Base-by-base conservation (phyloP, 1,140 invertebrate genomes). In the Calliphora vicina region DNA sequence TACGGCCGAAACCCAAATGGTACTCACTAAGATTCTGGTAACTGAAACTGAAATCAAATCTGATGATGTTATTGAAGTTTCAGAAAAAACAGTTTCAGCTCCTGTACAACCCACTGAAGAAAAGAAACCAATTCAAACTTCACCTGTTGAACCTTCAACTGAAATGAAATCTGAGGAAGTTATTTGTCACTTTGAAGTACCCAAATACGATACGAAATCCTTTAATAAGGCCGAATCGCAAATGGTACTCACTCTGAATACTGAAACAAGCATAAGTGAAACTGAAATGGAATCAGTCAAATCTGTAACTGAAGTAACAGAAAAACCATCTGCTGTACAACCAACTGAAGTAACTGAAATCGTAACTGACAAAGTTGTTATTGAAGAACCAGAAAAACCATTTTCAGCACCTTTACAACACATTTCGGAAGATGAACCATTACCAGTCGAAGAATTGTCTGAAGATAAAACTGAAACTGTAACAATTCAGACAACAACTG, bases 381-480 rank as follows among this genome's bases (percentile, higher is more conserved):
- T n/a, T 2, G 35, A 35, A 35, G 35, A 35, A 35, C 35, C 35
- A 35, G 8, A 35, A 35, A 74, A 27, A 35, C 27, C 86, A 91
- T 76, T 90, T 57, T 17, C 13, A 13, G 50, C 50, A n/a, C 50
- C 50, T 57, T n/a, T 57, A 57, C 50, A 57, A 57, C 50, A 17
- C 15, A 13, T 57, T 8, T 15, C 12, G 50, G 50, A 57, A n/a
- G 50, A 15, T 57, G 17, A 57, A 57, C 13, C 15, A n/a, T 15
- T 13, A 50, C 17, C 8, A 50, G 3, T n/a, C 50, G 15, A 57
- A 57, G n/a, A 57, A 15, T 17, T 6, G n/a, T 23, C 61, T 1
- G 61, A 10, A 20, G 61, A 23, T 23, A n/a, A 67, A 10, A 4
- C 61, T 25, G 1, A 5, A 67, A 20, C n/a, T 9, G n/a, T 15